Base-by-base conservation (phyloP, 2,888 invertebrate genomes). In the Bedellia somnulentella region DNA sequence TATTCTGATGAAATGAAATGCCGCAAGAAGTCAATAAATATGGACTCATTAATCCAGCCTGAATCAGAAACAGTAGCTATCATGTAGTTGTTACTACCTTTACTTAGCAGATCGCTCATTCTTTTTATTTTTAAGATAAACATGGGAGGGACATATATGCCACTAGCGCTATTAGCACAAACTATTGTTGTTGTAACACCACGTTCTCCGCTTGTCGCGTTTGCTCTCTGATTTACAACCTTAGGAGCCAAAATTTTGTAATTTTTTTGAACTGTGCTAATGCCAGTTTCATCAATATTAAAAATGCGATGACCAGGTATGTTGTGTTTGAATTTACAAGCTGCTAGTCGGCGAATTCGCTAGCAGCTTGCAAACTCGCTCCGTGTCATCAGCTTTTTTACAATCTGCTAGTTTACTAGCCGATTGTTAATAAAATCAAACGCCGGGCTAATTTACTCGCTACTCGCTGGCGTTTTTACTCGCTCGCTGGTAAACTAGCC, bases 91-190 rank as follows among this genome's bases (percentile, higher is more conserved):
- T 31, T 40, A 35, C 36, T 31, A 28, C 35, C 43, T 42, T 44
- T 24, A 11, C 51, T 38, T 33, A 43, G 35, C 26, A 39, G 38
- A 23, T 31, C 21, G 37, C 38, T 41, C 37, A 41, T 41, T 12
- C 46, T 37, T 30, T 51, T 47, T 26, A 51, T 39, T 29, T 46
- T 49, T 36, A 48, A 57, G 12, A 58, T 51, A 34, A 57, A 50
- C 42, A 56, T 43, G 16, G 52, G 55, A 24, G 53, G 50, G 30
- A 59, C 30, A 35, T 46, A 55, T 9, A 30, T 29, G 8, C 52
- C 53, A 22, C 45, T 29, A 13, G 57, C 55, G 47, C 46, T 59
- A 29, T 55, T 41, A 33, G 44, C 45, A 37, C 50, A 53, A 33
- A 51, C 42, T 47, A 42, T 45, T 34, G 54, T 57, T 23, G 52